Evolutionary conservation across 2,113 vertebrate genomes (phyloP).

Genomic region (Scomber colias): DNA sequence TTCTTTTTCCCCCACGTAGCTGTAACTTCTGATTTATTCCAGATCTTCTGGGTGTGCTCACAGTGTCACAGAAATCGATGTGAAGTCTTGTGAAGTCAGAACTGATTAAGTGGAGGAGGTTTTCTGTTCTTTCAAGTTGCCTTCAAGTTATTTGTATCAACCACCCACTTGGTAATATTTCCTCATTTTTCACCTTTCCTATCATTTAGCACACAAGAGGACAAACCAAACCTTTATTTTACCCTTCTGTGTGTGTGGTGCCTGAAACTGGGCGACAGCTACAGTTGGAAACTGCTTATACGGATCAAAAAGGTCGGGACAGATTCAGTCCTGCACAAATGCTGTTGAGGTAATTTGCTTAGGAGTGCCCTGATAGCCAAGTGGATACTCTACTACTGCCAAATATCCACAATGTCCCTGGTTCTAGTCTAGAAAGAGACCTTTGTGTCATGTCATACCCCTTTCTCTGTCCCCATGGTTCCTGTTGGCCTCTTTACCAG

Average conservation of each 20-base stretch:
- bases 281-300: no score
- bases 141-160: neutral
- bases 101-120: neutral
- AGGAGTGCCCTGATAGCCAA: no score
- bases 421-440: no score
- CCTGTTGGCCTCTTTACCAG: no score
- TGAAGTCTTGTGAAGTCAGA: neutral
- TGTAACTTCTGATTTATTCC: neutral
- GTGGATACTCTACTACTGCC: no score
- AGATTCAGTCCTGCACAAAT: no score
- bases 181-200: neutral
- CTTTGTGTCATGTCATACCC: no score
- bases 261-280: constrained; percentile 7
- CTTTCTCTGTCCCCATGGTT: no score
- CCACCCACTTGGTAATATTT: neutral
- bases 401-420: no score
- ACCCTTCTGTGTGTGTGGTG: neutral
- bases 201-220: neutral
- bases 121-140: neutral
- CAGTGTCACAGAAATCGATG: neutral
- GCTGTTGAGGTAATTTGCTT: no score
- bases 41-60: neutral
- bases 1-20: neutral
- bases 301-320: no score
- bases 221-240: neutral